These are phyloP conservation scores for Nymphicus hollandicus DNA, from an alignment of 2,113 vertebrate genomes.

Conservation along the genomic window DNA sequence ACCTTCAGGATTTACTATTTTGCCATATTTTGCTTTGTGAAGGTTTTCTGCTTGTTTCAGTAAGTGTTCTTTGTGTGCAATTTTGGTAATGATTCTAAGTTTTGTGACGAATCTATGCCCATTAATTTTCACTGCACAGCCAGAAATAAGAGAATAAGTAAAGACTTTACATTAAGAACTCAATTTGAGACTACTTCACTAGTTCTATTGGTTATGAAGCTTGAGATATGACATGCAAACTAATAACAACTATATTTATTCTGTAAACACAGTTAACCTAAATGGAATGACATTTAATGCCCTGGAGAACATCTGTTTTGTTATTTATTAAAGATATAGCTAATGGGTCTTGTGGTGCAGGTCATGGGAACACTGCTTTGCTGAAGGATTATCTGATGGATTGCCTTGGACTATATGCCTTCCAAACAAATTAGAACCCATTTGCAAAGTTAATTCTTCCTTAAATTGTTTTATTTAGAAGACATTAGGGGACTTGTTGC, in stretches of 20 bases:
- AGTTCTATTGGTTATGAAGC: neutral
- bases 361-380: constrained; percentile 42
- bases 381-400: neutral
- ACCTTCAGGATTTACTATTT: neutral
- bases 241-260: neutral
- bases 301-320: constrained; percentile 14
- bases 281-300: neutral
- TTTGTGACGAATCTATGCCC: neutral
- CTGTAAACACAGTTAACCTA: neutral
- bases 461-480: neutral
- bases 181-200: neutral
- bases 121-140: neutral
- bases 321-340: neutral
- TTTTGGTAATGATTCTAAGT: neutral
- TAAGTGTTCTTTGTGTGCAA: neutral
- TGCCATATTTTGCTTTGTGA: neutral
- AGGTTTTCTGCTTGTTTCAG: neutral
- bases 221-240: neutral
- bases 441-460: neutral
- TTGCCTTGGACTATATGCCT: neutral
- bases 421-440: neutral
- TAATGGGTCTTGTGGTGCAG: neutral
- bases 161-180: neutral
- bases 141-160: neutral
- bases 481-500: neutral